These are phyloP conservation scores for Tenodera sinensis DNA, from an alignment of 2,888 invertebrate species.

Conservation along the genomic window DNA sequence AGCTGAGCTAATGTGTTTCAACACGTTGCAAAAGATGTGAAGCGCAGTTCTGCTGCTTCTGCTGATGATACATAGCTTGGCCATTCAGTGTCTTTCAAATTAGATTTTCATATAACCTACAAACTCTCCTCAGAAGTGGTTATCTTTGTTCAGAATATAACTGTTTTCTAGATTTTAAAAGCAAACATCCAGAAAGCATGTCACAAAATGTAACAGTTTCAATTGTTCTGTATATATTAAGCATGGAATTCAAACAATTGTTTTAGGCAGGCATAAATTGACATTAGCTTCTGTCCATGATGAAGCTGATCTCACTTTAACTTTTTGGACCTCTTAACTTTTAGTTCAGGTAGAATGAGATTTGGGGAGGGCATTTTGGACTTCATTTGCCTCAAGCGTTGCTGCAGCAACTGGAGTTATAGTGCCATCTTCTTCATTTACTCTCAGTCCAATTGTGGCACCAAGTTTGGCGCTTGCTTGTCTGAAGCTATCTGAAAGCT, in stretches of 20 bases:
- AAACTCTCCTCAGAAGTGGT: neutral
- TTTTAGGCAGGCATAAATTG: neutral
- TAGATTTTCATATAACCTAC: neutral
- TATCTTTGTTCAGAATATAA: neutral
- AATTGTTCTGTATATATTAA: neutral
- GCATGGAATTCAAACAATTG: neutral
- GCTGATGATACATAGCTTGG: neutral
- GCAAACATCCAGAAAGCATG: neutral
- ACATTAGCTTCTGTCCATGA: neutral
- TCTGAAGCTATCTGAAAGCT: slow-evolving; percentile 72
- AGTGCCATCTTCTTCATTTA: slow-evolving; percentile 63
- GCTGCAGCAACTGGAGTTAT: slow-evolving; percentile 41
- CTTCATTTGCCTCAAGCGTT: slow-evolving; percentile 19
- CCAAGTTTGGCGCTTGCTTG: slow-evolving; percentile 82
- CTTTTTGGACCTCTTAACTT: neutral
- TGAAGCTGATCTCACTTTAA: neutral
- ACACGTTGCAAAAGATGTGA: neutral
- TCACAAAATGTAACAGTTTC: neutral
- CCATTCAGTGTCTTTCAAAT: neutral
- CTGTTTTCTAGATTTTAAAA: neutral
- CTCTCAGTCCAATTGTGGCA: slow-evolving; percentile 74
- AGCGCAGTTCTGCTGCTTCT: neutral
- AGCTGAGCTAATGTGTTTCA: neutral
- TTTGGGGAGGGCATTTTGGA: slow-evolving; percentile 12
- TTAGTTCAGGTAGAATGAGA: slow-evolving; percentile 18